Percentiles rank a stretch among this genome's conserved stretches.
These are phyloP conservation scores for Agapornis canus DNA, from an alignment of 2,797 vertebrate species.

Conservation along the genomic window DNA sequence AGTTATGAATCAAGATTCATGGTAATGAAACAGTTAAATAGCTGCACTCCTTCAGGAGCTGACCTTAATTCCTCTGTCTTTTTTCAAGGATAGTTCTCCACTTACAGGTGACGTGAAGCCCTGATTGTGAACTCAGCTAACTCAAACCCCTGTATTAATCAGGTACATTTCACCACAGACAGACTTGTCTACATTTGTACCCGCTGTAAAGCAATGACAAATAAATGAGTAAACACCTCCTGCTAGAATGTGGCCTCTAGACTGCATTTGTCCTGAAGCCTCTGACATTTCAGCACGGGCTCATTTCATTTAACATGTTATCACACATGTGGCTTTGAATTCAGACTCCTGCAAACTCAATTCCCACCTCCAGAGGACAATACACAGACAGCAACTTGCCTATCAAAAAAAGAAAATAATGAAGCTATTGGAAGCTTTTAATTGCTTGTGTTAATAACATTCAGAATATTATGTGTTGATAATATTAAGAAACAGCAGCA, in stretches of 20 bases:
- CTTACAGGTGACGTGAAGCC: not conserved
- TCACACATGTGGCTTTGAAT: not conserved
- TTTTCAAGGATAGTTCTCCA: not conserved
- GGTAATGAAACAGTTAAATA: constrained; percentile 13
- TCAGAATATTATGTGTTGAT: too few species aligned
- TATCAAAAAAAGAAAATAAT: not conserved
- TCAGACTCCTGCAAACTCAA: not conserved
- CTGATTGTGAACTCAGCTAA: not conserved
- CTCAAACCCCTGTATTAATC: not conserved
- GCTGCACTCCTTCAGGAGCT: not conserved
- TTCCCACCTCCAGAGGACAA: not conserved
- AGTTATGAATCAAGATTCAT: not conserved
- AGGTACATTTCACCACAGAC: not conserved
- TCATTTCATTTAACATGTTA: accelerated
- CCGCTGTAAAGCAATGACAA: not conserved
- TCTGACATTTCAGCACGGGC: not conserved
- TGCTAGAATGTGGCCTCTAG: not conserved
- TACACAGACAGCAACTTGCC: not conserved
- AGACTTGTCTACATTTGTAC: not conserved
- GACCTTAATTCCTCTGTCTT: not conserved
- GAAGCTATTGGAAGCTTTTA: not conserved
- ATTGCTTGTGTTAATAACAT: not conserved
- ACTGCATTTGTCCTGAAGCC: not conserved
- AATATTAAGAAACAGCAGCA: not conserved
- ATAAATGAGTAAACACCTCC: not conserved